These are phyloP conservation scores for Sminthurides aquaticus DNA, from an alignment of 2,888 invertebrate genomes.

Conservation along the genomic window DNA sequence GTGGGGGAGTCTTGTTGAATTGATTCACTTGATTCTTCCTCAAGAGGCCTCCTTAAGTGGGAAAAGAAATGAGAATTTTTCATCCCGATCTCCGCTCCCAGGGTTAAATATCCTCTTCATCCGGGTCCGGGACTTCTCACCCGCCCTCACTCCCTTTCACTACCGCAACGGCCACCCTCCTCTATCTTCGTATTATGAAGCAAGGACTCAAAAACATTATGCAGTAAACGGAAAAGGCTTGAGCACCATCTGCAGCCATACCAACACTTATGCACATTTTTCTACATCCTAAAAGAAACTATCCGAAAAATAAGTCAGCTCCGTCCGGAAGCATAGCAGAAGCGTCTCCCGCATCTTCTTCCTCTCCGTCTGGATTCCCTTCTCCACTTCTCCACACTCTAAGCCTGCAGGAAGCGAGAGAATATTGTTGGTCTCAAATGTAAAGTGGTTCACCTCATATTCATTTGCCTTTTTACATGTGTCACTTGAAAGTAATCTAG, in stretches of 20 bases:
- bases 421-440: neutral
- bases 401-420: neutral
- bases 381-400: neutral
- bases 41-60: neutral
- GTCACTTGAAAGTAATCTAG: slow-evolving; percentile 33
- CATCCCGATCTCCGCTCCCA: neutral
- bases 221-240: no score
- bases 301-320: no score
- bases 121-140: neutral
- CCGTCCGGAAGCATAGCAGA: no score
- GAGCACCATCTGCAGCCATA: neutral
- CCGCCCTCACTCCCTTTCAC: neutral
- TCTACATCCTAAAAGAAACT: no score
- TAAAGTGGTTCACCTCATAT: slow-evolving; percentile 25
- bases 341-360: no score
- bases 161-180: neutral
- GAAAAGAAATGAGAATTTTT: neutral
- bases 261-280: neutral
- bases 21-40: neutral
- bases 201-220: no score
- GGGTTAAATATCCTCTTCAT: neutral
- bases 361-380: no score
- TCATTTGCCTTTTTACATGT: slow-evolving; percentile 29
- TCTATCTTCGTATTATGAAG: neutral
- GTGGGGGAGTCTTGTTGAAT: neutral